Conservation (phyloP, 2,797 vertebrate species). For the Rhinichthys osculus region DNA sequence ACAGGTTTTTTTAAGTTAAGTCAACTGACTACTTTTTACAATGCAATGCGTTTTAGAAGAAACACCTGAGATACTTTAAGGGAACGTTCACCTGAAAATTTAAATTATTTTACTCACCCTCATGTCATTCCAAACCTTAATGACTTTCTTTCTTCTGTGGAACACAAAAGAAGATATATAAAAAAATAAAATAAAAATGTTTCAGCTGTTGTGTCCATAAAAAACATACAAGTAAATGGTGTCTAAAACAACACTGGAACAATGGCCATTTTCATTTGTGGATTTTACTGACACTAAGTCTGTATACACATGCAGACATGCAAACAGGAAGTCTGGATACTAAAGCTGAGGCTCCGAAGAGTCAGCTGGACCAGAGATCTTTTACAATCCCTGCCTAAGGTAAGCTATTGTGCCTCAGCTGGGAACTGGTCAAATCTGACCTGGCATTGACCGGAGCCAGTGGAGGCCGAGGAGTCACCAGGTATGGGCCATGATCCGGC, state of each 20-base stretch:
- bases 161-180: neutral
- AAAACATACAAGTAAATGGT: neutral
- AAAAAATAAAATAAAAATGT: neutral
- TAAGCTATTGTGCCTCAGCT: conserved; percentile 15
- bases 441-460: conserved; percentile 76
- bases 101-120: too few species aligned
- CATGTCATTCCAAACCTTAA: too few species aligned
- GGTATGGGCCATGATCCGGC: conserved; percentile 65
- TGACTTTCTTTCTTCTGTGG: neutral
- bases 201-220: neutral
- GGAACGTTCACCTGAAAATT: neutral
- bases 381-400: conserved; percentile 9
- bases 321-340: conserved; percentile 24
- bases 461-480: conserved; percentile 71
- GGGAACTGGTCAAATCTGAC: conserved; percentile 55
- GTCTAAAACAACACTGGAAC: neutral
- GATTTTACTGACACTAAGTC: conserved; percentile 1
- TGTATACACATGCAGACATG: conserved; percentile 17
- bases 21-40: too few species aligned
- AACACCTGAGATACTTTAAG: too few species aligned
- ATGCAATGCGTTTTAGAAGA: neutral
- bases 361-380: conserved; percentile 29
- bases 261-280: neutral
- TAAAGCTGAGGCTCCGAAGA: conserved; percentile 20
- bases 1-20: too few species aligned